A percentile compares a stretch with the other conserved stretches of the same genome.
Conservation (phyloP, 2,797 vertebrate species). For the Mormyrus hasselquistii region DNA sequence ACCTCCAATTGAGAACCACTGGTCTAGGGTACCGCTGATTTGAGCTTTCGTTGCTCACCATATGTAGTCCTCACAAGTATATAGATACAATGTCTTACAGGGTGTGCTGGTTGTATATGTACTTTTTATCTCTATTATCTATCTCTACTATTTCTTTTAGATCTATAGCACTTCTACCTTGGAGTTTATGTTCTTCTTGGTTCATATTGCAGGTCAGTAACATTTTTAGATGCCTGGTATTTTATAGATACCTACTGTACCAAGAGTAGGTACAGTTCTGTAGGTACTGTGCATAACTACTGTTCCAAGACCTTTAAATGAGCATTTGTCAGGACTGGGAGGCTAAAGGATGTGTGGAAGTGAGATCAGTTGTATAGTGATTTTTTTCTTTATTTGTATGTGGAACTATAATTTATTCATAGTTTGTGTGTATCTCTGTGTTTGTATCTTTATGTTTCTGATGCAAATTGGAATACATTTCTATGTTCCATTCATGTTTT, state of each 20-base stretch:
- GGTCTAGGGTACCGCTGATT: neutral
- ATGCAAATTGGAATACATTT: neutral
- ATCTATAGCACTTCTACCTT: slow-evolving; percentile 4
- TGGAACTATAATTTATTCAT: neutral
- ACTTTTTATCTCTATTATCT: neutral
- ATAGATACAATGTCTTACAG: neutral
- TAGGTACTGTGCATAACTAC: neutral
- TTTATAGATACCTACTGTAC: neutral
- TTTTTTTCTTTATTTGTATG: neutral
- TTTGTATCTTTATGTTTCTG: neutral
- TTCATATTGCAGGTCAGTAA: slow-evolving; percentile 10
- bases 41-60: neutral
- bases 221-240: neutral
- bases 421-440: neutral
- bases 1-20: too few relatives aligned
- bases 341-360: neutral
- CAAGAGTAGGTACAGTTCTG: neutral
- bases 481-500: neutral
- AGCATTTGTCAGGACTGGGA: neutral
- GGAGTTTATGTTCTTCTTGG: neutral
- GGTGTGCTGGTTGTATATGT: neutral
- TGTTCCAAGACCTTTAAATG: neutral
- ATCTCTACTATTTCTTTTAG: neutral
- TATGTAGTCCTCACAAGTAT: neutral
- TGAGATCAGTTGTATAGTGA: neutral